Percentiles rank a stretch among this genome's conserved stretches.
These are phyloP conservation scores for Dinomys branickii DNA, from an alignment of 2,113 vertebrate genomes.

Conservation along the genomic window DNA sequence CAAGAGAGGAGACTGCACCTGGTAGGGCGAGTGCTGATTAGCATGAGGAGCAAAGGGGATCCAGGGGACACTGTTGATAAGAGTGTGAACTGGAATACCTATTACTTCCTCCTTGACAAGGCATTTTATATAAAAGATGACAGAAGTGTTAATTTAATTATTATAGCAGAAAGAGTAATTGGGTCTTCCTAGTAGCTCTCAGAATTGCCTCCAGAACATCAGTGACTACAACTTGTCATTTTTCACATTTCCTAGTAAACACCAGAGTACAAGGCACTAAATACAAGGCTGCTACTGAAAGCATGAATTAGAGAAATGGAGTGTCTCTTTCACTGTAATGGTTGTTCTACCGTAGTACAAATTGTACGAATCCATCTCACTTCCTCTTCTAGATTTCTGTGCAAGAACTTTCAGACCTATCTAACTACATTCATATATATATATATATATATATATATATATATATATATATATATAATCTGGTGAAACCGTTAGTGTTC, in stretches of 20 bases:
- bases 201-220: not conserved
- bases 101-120: not conserved
- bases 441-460: not conserved
- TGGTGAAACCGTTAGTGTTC: not conserved
- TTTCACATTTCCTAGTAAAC: not conserved
- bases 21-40: not conserved
- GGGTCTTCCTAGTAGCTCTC: not conserved
- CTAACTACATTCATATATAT: not conserved
- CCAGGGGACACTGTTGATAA: not conserved
- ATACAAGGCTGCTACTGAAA: not conserved
- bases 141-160: not conserved
- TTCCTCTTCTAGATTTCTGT: not conserved
- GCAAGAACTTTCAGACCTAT: not conserved
- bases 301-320: not conserved
- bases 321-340: not conserved
- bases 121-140: not conserved
- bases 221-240: not conserved
- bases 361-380: not conserved
- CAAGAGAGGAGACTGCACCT: not conserved
- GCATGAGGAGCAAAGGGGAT: not conserved
- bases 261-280: not conserved
- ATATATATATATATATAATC: not conserved
- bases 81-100: not conserved
- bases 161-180: not conserved
- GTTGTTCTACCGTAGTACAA: not conserved